Conservation (phyloP, 2,888 invertebrate genomes). For the Epinotia ramella region DNA sequence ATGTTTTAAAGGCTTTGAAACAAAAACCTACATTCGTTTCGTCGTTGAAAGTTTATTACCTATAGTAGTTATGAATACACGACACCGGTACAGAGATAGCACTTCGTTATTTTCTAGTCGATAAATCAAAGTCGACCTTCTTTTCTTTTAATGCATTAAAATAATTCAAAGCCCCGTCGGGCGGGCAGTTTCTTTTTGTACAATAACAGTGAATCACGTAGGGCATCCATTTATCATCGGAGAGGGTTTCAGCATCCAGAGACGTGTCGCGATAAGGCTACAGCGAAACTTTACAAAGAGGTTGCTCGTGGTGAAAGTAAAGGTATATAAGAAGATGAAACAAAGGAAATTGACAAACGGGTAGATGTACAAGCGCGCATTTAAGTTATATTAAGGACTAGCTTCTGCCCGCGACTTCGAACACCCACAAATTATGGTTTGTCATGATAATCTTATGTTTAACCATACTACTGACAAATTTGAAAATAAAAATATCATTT, state of each 20-base stretch:
- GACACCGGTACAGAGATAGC: constrained; percentile 11
- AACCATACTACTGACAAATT: too few relatives aligned
- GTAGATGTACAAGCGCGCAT: background rate
- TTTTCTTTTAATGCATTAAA: constrained; percentile 53
- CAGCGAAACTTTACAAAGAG: constrained; percentile 29
- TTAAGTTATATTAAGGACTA: too few relatives aligned
- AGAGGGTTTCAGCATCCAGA: constrained; percentile 45
- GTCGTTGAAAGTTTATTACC: background rate
- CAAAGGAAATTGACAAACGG: background rate
- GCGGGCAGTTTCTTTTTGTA: constrained; percentile 51
- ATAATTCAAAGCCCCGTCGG: constrained; percentile 52
- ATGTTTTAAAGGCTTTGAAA: background rate
- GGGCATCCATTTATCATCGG: constrained; percentile 46
- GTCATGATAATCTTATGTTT: too few relatives aligned
- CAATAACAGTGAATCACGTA: constrained; percentile 46
- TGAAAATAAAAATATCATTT: too few relatives aligned
- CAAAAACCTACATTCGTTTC: background rate
- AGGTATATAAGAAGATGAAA: background rate
- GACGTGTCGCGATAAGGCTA: constrained; percentile 45
- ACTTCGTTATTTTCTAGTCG: constrained; percentile 40
- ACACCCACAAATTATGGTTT: too few relatives aligned
- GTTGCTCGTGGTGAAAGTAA: background rate
- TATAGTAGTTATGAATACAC: constrained; percentile 6
- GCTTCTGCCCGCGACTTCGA: too few relatives aligned
- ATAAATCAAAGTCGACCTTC: constrained; percentile 53